Evolutionary conservation across 2,888 invertebrate species (phyloP).

Genomic region (Helleia helle): DNA sequence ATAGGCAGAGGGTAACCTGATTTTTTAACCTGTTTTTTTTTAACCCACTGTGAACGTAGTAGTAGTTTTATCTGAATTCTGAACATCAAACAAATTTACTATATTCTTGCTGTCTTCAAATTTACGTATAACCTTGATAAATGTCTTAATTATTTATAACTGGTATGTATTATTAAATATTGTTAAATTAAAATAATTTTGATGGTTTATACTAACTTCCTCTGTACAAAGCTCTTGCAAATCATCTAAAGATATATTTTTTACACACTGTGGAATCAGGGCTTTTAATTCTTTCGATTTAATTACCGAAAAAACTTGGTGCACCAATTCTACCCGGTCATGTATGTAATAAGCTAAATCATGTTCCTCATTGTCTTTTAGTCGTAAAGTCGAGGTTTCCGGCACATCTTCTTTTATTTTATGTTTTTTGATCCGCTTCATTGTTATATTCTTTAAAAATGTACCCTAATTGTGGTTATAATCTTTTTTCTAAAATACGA

Average conservation of each 20-base stretch:
- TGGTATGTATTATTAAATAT: too few relatives aligned
- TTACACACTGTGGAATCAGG: slow-evolving; percentile 69
- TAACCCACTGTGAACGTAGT: too few relatives aligned
- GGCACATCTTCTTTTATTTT: slow-evolving; percentile 24
- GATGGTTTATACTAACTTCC: slow-evolving; percentile 68
- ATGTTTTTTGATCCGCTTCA: slow-evolving; percentile 23
- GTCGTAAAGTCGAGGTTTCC: slow-evolving; percentile 27
- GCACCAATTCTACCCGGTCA: slow-evolving; percentile 74
- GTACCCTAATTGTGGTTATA: too few relatives aligned
- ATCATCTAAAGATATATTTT: slow-evolving; percentile 58
- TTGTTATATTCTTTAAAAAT: background rate
- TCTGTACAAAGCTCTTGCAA: slow-evolving; percentile 75
- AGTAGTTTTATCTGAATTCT: too few relatives aligned
- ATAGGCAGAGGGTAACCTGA: too few relatives aligned
- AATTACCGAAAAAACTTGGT: slow-evolving; percentile 73
- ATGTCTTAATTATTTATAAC: too few relatives aligned
- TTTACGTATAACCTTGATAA: too few relatives aligned
- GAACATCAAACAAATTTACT: too few relatives aligned
- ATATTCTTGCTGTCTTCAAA: too few relatives aligned
- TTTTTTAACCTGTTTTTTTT: too few relatives aligned
- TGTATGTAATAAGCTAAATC: slow-evolving; percentile 73
- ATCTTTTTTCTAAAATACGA: too few relatives aligned
- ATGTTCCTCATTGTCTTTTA: slow-evolving; percentile 42
- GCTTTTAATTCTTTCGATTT: slow-evolving; percentile 72
- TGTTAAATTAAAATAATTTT: too few relatives aligned